Percentiles rank a stretch among this genome's conserved stretches.
Evolutionary conservation across 64 coral and sea anemone genomes (phyloP).

Genomic region (Catalaphyllia jardinei): DNA sequence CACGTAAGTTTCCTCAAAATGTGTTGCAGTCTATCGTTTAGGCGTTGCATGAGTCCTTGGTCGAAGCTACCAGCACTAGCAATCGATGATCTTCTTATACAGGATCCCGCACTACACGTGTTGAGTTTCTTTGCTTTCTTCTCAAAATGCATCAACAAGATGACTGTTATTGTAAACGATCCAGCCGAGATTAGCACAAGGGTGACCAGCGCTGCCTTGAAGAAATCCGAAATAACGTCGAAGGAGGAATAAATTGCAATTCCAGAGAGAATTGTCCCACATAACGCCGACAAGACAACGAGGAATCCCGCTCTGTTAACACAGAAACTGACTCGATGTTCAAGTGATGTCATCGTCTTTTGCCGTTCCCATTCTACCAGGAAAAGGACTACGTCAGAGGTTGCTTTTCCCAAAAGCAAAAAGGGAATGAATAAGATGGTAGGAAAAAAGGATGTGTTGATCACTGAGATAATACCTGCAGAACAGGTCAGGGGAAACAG

Average conservation of each 20-base stretch:
- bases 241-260: constrained; percentile 21
- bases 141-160: not conserved
- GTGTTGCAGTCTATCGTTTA: too few relatives aligned
- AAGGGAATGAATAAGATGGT: not conserved
- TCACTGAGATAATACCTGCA: not conserved
- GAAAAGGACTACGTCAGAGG: not conserved
- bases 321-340: constrained; percentile 15
- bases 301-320: not conserved
- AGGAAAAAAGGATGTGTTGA: not conserved
- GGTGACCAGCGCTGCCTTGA: not conserved
- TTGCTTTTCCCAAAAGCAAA: not conserved
- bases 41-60: too few relatives aligned
- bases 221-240: not conserved
- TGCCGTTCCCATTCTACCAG: constrained; percentile 1
- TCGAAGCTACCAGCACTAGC: too few relatives aligned
- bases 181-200: not conserved
- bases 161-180: not conserved
- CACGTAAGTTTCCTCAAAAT: too few relatives aligned
- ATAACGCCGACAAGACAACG: not conserved
- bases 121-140: not conserved
- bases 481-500: not conserved
- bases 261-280: not conserved
- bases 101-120: not conserved
- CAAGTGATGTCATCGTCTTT: not conserved
- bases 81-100: not conserved